These are phyloP conservation scores for Cottoperca gobio DNA, from an alignment of 2,797 vertebrate species.

Conservation along the genomic window DNA sequence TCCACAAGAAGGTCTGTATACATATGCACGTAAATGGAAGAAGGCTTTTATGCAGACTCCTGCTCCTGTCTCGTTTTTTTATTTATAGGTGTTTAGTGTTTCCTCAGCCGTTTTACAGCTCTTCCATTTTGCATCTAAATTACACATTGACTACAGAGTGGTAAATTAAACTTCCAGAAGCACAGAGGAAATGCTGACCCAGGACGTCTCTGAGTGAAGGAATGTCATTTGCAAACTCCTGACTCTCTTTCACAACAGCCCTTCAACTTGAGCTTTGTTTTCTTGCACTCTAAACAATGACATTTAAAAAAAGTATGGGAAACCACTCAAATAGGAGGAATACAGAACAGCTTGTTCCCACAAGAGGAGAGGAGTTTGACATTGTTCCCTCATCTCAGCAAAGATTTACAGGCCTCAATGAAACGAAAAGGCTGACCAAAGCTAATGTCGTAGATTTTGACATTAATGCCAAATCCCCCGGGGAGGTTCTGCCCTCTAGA, in stretches of 20 bases:
- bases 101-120: conserved; percentile 47
- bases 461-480: neutral
- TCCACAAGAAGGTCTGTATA: neutral
- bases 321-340: neutral
- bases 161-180: conserved; percentile 50
- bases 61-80: conserved; percentile 22
- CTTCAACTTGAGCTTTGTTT: neutral
- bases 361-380: neutral
- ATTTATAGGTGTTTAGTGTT: conserved; percentile 54
- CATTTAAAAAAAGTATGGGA: neutral
- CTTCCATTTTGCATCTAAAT: conserved; percentile 58
- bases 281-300: conserved; percentile 25
- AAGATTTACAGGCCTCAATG: neutral
- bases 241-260: conserved; percentile 27
- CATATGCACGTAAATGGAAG: neutral
- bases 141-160: conserved; percentile 32
- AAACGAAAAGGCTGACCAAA: neutral
- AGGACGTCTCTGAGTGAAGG: conserved; percentile 22
- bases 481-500: neutral
- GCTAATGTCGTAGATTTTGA: neutral
- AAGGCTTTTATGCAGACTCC: neutral
- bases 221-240: conserved; percentile 33
- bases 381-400: neutral
- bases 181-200: conserved; percentile 42
- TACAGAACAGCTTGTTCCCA: neutral